Base-by-base conservation (phyloP, 2,797 vertebrate genomes). In the Gallinago nigripennis region DNA sequence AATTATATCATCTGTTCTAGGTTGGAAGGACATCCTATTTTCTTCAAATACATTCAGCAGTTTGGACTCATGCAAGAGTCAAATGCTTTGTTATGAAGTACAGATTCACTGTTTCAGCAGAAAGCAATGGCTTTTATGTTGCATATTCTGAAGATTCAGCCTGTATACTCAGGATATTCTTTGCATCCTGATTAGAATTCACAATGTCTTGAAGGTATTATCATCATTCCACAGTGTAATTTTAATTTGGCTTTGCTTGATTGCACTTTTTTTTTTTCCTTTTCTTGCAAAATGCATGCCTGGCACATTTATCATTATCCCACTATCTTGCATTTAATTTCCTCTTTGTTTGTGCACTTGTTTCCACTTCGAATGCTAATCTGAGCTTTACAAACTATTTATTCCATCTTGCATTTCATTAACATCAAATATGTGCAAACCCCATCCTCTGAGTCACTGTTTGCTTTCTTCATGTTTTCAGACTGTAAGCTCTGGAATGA, bases 281-380 rank as follows among this genome's bases (percentile, higher is more conserved):
- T 82, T 88, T 57, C 56, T 60, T 93, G 39, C 27, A 79, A 82
- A 91, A 82, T 41, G 43, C 30, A 30, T 46, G 57, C 57, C 57
- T 81, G 41, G 48, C 41, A 83, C 57, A 78, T 75, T 90, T 81
- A 70, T 80, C 43, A 46, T 77, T 90, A 91, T 66, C 53, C 31
- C 33, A 21, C 39, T 92, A 60, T 85, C 89, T 85, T 84, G 68
- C 60, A 86, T 91, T 84, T 89, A 31, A 91, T 93, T 92, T 93
- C 24, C 39, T 70, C 35, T 64, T 93, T 82, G 20, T 90, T 71
- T 92, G 18, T 88, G 30, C 88, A 58, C n/a, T 82, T 72, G 24
- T 76, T 39, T 91, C 94, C 48, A 31, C 27, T 93, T 90, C 25
- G 79, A 65, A 94, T 93, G 91, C 58, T 93, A 84, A 88, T 93